Evolutionary conservation across 2,888 invertebrate species (phyloP), one percentile per base, ranked within the genome.

Genomic region (Apodemia duryi): DNA sequence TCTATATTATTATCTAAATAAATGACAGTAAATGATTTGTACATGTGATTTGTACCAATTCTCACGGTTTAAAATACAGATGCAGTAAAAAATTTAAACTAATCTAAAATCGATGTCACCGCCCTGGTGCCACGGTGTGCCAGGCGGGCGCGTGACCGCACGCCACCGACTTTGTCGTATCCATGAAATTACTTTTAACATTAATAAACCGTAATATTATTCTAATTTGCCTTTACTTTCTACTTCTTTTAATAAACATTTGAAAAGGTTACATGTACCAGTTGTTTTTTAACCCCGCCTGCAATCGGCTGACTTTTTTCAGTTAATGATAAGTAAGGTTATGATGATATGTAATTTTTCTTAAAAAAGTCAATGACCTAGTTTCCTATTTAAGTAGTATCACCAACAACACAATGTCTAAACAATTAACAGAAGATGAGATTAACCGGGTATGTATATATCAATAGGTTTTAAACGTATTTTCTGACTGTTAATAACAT

Each of bases 211-310:
- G 54, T 57, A 57, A 87, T 87, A 87, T 85, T 88, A 84, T 85
- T 88, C 84, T 91, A 91, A 90, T 90, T 91, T 89, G 77, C 82
- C 83, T 87, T 86, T 75, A 88, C 88, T 86, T 87, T 88, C 83
- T 83, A 80, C 80, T 88, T 87, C 87, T 87, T 90, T 89, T 90
- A 90, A 90, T 88, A 88, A 89, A 84, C 84, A 82, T 82, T 81
- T 80, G 83, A 84, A 87, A 88, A 85, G 73, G 86, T 85, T 83
- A 84, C 83, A 82, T 84, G 78, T 83, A 85, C 82, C 91, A 91
- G 91, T 91, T 89, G 85, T 89, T 91, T 90, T 91, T 89, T 91
- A 88, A 84, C 82, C 75, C 81, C 80, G 83, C 75, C 79, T 86
- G 83, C 82, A 78, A 79, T 81, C 86, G 88, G 90, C 78, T 73